These are phyloP conservation scores for Pollicipes pollicipes DNA, from an alignment of 1,140 invertebrate species.

Conservation along the genomic window DNA sequence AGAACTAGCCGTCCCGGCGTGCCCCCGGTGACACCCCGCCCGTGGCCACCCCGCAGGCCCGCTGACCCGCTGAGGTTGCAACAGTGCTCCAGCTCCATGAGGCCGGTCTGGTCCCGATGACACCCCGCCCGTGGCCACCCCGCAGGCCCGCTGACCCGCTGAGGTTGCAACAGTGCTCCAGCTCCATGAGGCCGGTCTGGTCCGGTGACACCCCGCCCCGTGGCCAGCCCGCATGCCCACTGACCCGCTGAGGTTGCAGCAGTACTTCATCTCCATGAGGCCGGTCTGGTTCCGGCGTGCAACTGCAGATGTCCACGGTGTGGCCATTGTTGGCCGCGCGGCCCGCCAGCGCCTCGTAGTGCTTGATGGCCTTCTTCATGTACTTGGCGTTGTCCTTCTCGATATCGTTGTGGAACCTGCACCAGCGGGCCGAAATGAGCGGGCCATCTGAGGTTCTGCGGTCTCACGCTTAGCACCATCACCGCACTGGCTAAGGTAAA, in stretches of 20 bases:
- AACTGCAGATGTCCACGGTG: slow-evolving; percentile 93
- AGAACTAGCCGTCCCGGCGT: no score
- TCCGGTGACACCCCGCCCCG: slow-evolving; percentile 46
- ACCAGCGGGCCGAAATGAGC: no score
- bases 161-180: slow-evolving; percentile 92
- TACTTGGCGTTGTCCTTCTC: slow-evolving; percentile 97
- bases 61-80: no score
- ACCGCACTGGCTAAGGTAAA: no score
- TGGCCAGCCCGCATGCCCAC: no score
- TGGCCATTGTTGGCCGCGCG: slow-evolving; percentile 89
- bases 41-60: no score
- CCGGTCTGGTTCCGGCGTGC: slow-evolving; percentile 98
- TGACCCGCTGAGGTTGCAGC: slow-evolving; percentile 86
- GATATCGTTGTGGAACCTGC: slow-evolving; percentile 78
- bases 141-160: slow-evolving; percentile 51
- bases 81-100: slow-evolving; percentile 5
- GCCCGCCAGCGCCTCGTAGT: slow-evolving; percentile 82
- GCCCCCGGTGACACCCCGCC: no score
- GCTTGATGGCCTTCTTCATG: slow-evolving; percentile 97
- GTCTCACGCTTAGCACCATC: no score
- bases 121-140: no score
- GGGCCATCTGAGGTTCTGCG: no score
- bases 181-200: slow-evolving; percentile 95
- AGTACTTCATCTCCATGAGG: slow-evolving; percentile 95
- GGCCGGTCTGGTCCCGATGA: no score